These are phyloP conservation scores for Incurvaria masculella DNA, from an alignment of 2,888 invertebrate genomes.

Conservation along the genomic window DNA sequence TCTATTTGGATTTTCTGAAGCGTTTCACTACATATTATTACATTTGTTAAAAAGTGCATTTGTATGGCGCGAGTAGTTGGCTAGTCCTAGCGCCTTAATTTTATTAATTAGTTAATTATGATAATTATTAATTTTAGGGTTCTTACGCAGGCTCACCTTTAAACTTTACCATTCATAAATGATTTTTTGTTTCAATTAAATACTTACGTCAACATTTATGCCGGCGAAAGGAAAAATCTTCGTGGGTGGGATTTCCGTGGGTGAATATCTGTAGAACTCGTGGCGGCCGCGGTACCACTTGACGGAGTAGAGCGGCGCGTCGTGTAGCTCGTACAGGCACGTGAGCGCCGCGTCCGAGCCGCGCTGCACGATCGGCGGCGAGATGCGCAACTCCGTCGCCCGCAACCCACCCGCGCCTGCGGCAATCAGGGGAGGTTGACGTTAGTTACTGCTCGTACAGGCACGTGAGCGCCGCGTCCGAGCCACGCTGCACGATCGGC, in stretches of 20 bases:
- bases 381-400: constrained; percentile 50
- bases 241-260: constrained; percentile 46
- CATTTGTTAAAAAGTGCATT: too few relatives aligned
- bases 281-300: constrained; percentile 70
- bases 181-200: too few relatives aligned
- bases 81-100: too few relatives aligned
- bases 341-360: constrained; percentile 40
- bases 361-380: constrained; percentile 38
- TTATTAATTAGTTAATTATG: too few relatives aligned
- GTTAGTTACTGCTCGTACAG: constrained; percentile 64
- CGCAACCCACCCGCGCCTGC: constrained; percentile 50
- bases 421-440: constrained; percentile 57
- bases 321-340: constrained; percentile 35
- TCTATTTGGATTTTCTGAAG: too few relatives aligned
- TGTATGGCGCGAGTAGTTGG: too few relatives aligned
- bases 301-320: constrained; percentile 66
- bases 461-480: constrained; percentile 51
- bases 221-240: constrained; percentile 54
- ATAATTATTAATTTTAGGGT: too few relatives aligned
- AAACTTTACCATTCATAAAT: too few relatives aligned
- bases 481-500: too few relatives aligned
- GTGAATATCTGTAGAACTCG: constrained; percentile 61
- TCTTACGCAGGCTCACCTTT: too few relatives aligned
- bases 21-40: too few relatives aligned
- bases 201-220: constrained; percentile 59